Conservation (phyloP, 2,888 invertebrate species). For the Yponomeuta malinellus region DNA sequence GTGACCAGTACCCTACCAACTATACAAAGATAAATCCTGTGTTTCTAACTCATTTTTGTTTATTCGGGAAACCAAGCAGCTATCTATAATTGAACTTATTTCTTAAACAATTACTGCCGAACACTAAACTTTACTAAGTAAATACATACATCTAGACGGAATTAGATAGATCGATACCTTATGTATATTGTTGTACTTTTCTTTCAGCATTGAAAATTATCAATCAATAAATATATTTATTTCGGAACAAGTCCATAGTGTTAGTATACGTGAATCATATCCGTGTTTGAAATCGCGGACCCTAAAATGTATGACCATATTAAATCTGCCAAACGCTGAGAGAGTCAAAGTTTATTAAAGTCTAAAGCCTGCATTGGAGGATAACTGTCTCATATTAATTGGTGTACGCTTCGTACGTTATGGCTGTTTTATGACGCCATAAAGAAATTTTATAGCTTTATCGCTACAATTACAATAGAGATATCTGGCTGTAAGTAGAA, state of each 20-base stretch:
- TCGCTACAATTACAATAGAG: constrained; percentile 23
- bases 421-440: constrained; percentile 35
- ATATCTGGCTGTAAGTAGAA: constrained; percentile 13
- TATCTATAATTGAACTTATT: too few relatives aligned
- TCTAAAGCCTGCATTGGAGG: constrained; percentile 29
- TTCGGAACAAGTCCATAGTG: too few relatives aligned
- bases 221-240: too few relatives aligned
- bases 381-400: constrained; percentile 33
- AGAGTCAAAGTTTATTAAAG: constrained; percentile 25
- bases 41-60: too few relatives aligned
- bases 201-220: neutral
- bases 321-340: neutral
- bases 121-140: too few relatives aligned
- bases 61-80: too few relatives aligned
- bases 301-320: neutral
- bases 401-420: constrained; percentile 35
- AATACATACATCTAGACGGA: too few relatives aligned
- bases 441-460: constrained; percentile 39
- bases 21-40: too few relatives aligned
- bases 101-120: too few relatives aligned
- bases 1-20: too few relatives aligned
- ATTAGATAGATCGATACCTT: neutral
- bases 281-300: neutral
- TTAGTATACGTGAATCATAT: neutral
- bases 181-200: neutral